Evolutionary conservation across 2,888 invertebrate genomes (phyloP).

Genomic region (Aphodius granarius): DNA sequence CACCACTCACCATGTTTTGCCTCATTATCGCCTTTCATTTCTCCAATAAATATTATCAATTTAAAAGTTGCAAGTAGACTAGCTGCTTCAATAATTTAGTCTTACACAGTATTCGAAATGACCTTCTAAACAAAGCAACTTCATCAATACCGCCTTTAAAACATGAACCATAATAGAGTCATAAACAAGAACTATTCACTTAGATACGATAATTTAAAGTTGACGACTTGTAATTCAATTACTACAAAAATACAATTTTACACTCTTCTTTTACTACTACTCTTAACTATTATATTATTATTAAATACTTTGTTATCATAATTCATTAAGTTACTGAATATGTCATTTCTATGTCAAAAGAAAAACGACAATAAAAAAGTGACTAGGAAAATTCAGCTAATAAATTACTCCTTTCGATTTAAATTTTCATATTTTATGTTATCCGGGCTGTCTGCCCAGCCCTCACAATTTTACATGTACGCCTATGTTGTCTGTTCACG

Average conservation of each 20-base stretch:
- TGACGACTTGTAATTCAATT: not conserved
- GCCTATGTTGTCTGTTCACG: slow-evolving; percentile 33
- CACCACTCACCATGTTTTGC: slow-evolving; percentile 13
- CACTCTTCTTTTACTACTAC: not conserved
- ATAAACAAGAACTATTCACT: not conserved
- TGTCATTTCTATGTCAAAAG: slow-evolving; percentile 23
- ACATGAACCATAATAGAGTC: not conserved
- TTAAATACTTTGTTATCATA: not conserved
- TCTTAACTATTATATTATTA: too few species aligned
- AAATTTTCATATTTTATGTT: slow-evolving; percentile 2
- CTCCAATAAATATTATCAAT: slow-evolving; percentile 1
- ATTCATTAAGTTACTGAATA: slow-evolving; percentile 23
- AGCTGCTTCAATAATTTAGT: slow-evolving; percentile 10
- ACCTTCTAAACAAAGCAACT: not conserved
- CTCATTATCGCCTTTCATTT: not conserved
- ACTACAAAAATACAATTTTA: not conserved
- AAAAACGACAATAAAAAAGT: slow-evolving; percentile 29
- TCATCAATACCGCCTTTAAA: not conserved
- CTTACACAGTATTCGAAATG: not conserved
- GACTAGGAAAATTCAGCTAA: slow-evolving; percentile 35
- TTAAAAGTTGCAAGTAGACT: slow-evolving; percentile 1
- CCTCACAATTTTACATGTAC: not conserved
- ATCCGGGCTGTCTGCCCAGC: not conserved
- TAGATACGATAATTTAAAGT: not conserved
- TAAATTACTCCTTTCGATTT: slow-evolving; percentile 24